A percentile compares a stretch with the other conserved stretches of the same genome.
phyloP scores from a whole-genome alignment of 2,888 invertebrate genomes.

The Noctuana brunneofusca region DNA sequence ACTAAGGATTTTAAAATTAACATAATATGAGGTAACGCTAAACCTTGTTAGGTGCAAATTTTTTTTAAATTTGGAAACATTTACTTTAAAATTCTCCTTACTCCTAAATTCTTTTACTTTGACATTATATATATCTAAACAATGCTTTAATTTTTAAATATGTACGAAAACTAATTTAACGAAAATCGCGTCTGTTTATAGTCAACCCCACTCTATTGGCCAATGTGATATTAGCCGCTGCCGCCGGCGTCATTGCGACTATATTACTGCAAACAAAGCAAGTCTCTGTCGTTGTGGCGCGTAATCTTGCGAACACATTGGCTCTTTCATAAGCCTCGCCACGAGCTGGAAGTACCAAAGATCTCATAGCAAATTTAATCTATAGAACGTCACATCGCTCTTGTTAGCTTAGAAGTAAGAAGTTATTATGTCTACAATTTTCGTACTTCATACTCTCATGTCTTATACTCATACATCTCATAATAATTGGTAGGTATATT shows the following conservation, averaged over 20 bases:
- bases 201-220: background rate
- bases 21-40: too few relatives aligned
- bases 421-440: background rate
- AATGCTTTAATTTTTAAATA: too few relatives aligned
- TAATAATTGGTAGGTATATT: background rate
- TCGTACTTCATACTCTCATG: background rate
- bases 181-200: background rate
- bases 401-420: background rate
- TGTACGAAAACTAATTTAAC: too few relatives aligned
- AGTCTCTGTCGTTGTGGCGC: constrained; percentile 11
- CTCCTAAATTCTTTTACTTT: too few relatives aligned
- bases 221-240: constrained; percentile 17
- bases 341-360: constrained; percentile 10
- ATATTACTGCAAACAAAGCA: constrained; percentile 16
- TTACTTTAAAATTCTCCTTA: too few relatives aligned
- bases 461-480: background rate
- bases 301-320: constrained; percentile 32
- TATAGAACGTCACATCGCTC: constrained; percentile 8
- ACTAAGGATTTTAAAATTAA: too few relatives aligned
- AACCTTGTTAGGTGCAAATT: too few relatives aligned
- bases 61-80: too few relatives aligned
- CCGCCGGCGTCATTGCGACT: constrained; percentile 12
- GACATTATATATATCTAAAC: too few relatives aligned
- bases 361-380: constrained; percentile 25
- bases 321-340: constrained; percentile 25